These are phyloP conservation scores for Galeopterus variegatus DNA, from an alignment of 2,113 vertebrate genomes.

Conservation along the genomic window DNA sequence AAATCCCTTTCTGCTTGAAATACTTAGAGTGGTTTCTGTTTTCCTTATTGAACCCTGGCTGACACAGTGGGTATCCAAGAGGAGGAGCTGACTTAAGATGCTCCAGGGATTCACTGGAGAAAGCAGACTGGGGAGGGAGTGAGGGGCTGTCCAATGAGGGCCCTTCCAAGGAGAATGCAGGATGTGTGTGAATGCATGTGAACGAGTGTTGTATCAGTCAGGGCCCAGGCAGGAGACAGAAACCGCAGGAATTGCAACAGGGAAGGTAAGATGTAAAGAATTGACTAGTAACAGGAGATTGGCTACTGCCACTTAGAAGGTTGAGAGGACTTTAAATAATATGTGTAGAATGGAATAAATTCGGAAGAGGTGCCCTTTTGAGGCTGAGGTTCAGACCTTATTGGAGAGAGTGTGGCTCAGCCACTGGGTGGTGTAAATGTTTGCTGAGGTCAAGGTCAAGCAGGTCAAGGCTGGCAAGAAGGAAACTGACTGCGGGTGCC, in stretches of 20 bases:
- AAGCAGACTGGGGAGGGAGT: neutral
- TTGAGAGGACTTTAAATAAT: neutral
- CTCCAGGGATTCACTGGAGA: neutral
- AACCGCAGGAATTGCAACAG: neutral
- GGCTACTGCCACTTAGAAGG: neutral
- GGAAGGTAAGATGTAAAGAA: neutral
- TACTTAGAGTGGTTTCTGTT: neutral
- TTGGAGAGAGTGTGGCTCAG: neutral
- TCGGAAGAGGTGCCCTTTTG: neutral
- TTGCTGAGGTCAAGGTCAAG: neutral
- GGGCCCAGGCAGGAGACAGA: neutral
- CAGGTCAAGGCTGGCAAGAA: neutral
- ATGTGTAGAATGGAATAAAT: neutral
- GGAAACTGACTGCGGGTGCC: neutral
- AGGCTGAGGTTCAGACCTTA: neutral
- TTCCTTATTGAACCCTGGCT: neutral
- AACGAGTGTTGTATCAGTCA: accelerated
- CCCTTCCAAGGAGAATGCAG: neutral
- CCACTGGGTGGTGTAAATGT: neutral
- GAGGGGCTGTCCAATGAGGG: neutral
- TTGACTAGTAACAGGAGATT: neutral
- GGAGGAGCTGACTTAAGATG: neutral
- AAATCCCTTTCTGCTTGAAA: neutral
- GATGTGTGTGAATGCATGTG: neutral
- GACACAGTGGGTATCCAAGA: neutral